A percentile compares a stretch with the other conserved stretches of the same genome.
Conservation (phyloP, 2,888 invertebrate species). For the Dryococelus australis region DNA sequence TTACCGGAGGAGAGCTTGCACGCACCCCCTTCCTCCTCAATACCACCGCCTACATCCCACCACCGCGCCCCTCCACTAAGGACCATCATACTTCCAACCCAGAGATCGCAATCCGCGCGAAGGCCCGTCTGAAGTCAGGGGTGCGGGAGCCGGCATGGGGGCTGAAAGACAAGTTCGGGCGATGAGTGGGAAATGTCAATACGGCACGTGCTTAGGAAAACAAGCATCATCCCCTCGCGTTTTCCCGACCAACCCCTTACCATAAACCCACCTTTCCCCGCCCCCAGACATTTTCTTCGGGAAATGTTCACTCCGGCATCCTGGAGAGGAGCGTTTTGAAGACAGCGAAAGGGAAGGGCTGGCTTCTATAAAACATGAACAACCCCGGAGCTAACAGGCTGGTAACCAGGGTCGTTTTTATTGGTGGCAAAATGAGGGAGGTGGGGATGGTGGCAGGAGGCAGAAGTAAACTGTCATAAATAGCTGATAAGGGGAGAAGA, state of each 20-base stretch:
- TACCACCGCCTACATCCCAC: too few relatives aligned
- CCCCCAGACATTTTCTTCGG: background rate
- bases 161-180: background rate
- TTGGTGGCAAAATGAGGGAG: background rate
- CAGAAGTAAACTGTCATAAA: too few relatives aligned
- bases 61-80: background rate
- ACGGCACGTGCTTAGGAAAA: background rate
- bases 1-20: background rate
- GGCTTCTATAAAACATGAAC: constrained; percentile 8
- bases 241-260: too few relatives aligned
- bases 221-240: background rate
- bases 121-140: background rate
- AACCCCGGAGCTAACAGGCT: background rate
- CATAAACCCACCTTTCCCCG: too few relatives aligned
- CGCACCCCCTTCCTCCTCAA: too few relatives aligned
- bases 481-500: too few relatives aligned
- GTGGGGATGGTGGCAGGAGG: background rate
- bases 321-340: background rate
- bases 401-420: background rate
- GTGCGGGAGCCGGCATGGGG: background rate
- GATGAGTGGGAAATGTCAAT: constrained; percentile 11
- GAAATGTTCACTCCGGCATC: background rate
- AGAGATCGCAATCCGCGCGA: background rate
- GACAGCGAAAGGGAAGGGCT: background rate
- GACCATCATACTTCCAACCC: background rate